These are phyloP conservation scores for Tolmerus cingulatus DNA, from an alignment of 2,888 invertebrate species.

Conservation along the genomic window DNA sequence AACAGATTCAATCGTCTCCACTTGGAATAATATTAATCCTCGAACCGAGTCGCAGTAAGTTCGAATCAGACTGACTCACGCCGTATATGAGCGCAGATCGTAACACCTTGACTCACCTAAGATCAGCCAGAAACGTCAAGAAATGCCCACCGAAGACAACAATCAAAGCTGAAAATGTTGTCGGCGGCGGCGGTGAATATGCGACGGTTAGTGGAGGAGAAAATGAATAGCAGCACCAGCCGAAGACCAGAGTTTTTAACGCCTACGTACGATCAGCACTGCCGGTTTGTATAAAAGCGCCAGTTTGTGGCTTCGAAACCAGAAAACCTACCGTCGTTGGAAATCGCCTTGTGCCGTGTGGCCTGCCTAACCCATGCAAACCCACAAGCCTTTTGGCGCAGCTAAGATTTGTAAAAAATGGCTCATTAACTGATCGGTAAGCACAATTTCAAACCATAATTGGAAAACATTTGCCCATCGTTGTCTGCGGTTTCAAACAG, in stretches of 20 bases:
- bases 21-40: conserved; percentile 20
- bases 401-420: conserved; percentile 40
- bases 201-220: conserved; percentile 37
- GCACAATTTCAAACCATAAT: conserved; percentile 41
- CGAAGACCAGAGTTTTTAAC: conserved; percentile 41
- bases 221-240: conserved; percentile 42
- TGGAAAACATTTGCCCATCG: conserved; percentile 28
- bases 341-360: background rate
- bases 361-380: background rate
- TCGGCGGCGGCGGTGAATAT: conserved; percentile 25
- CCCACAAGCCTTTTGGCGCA: background rate
- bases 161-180: conserved; percentile 36
- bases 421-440: conserved; percentile 45
- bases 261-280: conserved; percentile 38
- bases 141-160: conserved; percentile 40
- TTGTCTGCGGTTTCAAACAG: background rate
- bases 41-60: conserved; percentile 29
- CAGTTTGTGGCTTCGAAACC: conserved; percentile 11
- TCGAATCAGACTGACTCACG: conserved; percentile 34
- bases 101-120: conserved; percentile 35
- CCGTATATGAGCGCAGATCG: conserved; percentile 21
- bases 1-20: background rate
- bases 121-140: conserved; percentile 27
- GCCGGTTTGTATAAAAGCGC: conserved; percentile 31
- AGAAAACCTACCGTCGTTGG: conserved; percentile 6